These are phyloP conservation scores for Mimachlamys varia DNA, from an alignment of 2,888 invertebrate species.

Conservation along the genomic window DNA sequence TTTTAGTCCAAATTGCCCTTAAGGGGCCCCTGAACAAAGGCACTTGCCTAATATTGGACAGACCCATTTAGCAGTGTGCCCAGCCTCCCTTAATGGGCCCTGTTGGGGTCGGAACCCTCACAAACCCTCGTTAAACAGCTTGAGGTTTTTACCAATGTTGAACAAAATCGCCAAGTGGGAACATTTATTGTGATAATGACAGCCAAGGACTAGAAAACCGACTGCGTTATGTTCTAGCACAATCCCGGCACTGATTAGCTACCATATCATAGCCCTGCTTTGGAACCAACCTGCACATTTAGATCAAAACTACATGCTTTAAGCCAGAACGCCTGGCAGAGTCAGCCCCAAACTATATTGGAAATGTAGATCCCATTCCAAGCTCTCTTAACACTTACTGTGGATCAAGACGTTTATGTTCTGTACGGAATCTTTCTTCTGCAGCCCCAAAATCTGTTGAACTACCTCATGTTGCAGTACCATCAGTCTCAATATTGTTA, in stretches of 20 bases:
- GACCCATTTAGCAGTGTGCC: background rate
- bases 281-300: constrained; percentile 25
- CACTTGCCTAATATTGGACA: constrained; percentile 28
- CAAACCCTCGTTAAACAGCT: constrained; percentile 32
- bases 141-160: constrained; percentile 31
- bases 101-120: constrained; percentile 28
- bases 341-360: background rate
- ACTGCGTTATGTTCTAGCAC: background rate
- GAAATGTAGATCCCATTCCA: background rate
- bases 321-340: background rate
- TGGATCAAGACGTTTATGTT: background rate
- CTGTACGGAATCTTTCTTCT: background rate
- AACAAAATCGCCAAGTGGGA: constrained; percentile 29
- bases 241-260: background rate
- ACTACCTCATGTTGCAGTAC: background rate
- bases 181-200: constrained; percentile 34
- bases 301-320: constrained; percentile 24
- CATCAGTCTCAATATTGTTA: too few species aligned
- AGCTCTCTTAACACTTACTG: background rate
- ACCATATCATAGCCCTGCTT: background rate
- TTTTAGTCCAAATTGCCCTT: background rate
- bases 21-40: background rate
- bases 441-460: background rate
- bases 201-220: background rate
- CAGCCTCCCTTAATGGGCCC: constrained; percentile 31